A percentile compares a stretch with the other conserved stretches of the same genome.
phyloP scores from a whole-genome alignment of 2,888 invertebrate species.

The Andricus curvator region DNA sequence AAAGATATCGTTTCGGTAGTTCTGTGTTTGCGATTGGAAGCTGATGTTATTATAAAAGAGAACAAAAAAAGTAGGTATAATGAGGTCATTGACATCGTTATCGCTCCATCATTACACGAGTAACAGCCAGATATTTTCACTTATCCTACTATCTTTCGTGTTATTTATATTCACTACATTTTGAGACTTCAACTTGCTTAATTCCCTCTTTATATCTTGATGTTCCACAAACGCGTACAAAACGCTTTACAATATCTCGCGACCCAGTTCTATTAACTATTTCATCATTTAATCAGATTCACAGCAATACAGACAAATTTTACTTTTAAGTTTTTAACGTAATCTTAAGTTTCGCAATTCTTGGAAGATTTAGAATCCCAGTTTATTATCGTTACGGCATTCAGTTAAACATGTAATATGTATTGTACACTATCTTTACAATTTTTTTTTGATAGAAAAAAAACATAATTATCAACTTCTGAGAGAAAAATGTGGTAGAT shows the following conservation, averaged over 20 bases:
- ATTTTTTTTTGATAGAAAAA: background rate
- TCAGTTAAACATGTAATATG: background rate
- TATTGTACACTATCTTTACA: background rate
- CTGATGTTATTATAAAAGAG: background rate
- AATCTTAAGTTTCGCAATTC: background rate
- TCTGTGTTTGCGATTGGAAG: slow-evolving; percentile 3
- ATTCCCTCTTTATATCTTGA: slow-evolving; percentile 26
- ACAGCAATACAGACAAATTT: background rate
- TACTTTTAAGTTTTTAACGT: background rate
- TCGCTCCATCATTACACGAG: slow-evolving; percentile 37
- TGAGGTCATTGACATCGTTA: slow-evolving; percentile 8
- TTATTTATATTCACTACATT: slow-evolving; percentile 47
- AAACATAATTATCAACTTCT: background rate
- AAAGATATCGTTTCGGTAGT: background rate
- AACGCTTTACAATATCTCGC: slow-evolving; percentile 15
- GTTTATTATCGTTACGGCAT: background rate
- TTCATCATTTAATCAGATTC: background rate
- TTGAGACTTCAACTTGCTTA: slow-evolving; percentile 44
- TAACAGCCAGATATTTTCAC: slow-evolving; percentile 42
- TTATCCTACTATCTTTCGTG: slow-evolving; percentile 43
- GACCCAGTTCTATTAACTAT: background rate
- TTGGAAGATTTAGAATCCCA: background rate
- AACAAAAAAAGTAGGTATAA: background rate
- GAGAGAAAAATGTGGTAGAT: background rate
- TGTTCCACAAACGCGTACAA: slow-evolving; percentile 38